phyloP scores from a whole-genome alignment of 2,113 vertebrate genomes.

The Amphilophus citrinellus region DNA sequence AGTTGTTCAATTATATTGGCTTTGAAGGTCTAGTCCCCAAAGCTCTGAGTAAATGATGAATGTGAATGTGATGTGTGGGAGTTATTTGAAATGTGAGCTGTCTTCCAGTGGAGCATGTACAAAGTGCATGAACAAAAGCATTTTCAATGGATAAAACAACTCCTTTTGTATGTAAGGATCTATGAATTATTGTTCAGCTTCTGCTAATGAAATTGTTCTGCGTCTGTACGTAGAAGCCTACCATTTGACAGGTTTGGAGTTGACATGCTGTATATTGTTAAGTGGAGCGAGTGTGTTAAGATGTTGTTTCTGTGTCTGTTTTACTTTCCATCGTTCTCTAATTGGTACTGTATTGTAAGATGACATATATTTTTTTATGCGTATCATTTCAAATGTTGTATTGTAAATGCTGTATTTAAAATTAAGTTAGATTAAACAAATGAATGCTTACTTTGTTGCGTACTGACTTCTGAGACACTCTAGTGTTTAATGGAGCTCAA shows the following conservation, averaged over 20 bases:
- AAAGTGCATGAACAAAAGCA: slow-evolving; percentile 76
- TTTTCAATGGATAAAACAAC: slow-evolving; percentile 64
- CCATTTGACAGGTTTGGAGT: slow-evolving; percentile 51
- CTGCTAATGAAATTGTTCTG: slow-evolving; percentile 62
- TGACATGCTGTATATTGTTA: slow-evolving; percentile 59
- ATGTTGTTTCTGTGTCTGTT: slow-evolving; percentile 73
- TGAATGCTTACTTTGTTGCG: slow-evolving; percentile 63
- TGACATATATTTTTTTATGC: slow-evolving; percentile 86
- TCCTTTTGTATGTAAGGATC: slow-evolving; percentile 61
- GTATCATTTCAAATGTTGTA: slow-evolving; percentile 80
- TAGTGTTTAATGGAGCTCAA: not conserved
- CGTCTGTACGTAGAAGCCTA: slow-evolving; percentile 64
- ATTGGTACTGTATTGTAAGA: slow-evolving; percentile 84
- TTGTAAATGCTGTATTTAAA: slow-evolving; percentile 79
- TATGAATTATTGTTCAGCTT: slow-evolving; percentile 60
- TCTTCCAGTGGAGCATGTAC: slow-evolving; percentile 76
- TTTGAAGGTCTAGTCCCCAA: not conserved
- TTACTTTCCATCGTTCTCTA: slow-evolving; percentile 72
- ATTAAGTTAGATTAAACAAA: slow-evolving; percentile 75
- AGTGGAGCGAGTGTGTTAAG: slow-evolving; percentile 68
- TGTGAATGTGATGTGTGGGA: slow-evolving; percentile 40
- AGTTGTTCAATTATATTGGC: not conserved
- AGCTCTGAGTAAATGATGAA: slow-evolving; percentile 24
- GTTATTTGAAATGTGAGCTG: slow-evolving; percentile 50
- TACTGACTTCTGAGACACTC: slow-evolving; percentile 7